These are phyloP conservation scores for Drosophila yakuba DNA, from an alignment of 1,140 invertebrate species.

Conservation along the genomic window DNA sequence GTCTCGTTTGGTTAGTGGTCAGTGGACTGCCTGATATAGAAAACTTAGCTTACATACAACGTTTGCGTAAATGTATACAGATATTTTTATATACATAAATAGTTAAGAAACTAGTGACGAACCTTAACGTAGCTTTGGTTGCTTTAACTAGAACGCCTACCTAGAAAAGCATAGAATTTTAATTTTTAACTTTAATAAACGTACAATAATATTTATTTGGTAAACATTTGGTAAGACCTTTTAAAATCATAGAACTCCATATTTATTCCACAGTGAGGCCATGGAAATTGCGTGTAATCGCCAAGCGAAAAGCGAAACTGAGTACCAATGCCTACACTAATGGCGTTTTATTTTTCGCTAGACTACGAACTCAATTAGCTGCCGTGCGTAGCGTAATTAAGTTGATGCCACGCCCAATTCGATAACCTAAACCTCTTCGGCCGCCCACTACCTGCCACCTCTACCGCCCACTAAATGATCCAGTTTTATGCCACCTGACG, in stretches of 20 bases:
- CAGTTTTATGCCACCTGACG: conserved; percentile 24
- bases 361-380: conserved; percentile 69
- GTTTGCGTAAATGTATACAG: too few species aligned
- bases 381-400: conserved; percentile 61
- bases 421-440: conserved; percentile 6
- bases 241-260: neutral
- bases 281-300: conserved; percentile 64
- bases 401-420: conserved; percentile 56
- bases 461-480: neutral
- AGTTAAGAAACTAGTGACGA: too few species aligned
- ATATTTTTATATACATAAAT: too few species aligned
- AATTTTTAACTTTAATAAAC: neutral
- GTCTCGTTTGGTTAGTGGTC: too few species aligned
- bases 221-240: neutral
- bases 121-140: too few species aligned
- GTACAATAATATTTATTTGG: too few species aligned
- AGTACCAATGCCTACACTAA: conserved; percentile 50
- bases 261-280: conserved; percentile 17
- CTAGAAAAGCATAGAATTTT: too few species aligned
- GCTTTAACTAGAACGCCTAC: neutral
- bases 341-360: conserved; percentile 51
- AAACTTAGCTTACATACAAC: too few species aligned
- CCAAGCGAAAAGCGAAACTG: conserved; percentile 44
- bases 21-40: too few species aligned
- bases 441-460: conserved; percentile 12